These are phyloP conservation scores for Gortyna flavago DNA, from an alignment of 2,888 invertebrate genomes.

Conservation along the genomic window DNA sequence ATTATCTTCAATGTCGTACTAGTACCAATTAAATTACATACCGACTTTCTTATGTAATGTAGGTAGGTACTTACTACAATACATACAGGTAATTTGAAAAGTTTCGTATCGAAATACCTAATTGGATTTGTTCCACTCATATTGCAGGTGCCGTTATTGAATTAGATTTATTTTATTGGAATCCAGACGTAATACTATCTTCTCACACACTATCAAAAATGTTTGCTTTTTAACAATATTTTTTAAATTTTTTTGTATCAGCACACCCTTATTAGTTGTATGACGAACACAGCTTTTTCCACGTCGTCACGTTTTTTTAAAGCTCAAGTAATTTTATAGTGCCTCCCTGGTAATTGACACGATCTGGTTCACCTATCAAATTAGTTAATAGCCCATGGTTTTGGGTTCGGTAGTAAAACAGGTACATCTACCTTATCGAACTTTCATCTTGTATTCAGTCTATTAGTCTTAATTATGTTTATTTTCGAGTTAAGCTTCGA, in stretches of 20 bases:
- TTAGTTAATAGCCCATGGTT: constrained; percentile 64
- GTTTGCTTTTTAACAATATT: neutral
- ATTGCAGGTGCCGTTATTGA: neutral
- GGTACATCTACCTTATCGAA: constrained; percentile 54
- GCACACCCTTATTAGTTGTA: constrained; percentile 18
- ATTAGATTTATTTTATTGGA: neutral
- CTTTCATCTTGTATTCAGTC: constrained; percentile 54
- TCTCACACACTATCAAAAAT: neutral
- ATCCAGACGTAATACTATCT: neutral
- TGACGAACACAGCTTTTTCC: neutral
- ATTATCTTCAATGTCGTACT: constrained; percentile 15
- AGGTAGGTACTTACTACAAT: neutral
- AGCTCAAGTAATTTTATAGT: constrained; percentile 56
- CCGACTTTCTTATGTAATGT: neutral
- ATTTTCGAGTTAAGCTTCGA: constrained; percentile 50
- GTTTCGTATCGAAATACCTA: neutral
- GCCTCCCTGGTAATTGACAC: constrained; percentile 59
- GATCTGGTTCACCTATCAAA: constrained; percentile 61
- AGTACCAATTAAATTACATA: constrained; percentile 1
- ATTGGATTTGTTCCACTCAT: neutral
- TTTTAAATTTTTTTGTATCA: neutral
- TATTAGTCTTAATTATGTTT: constrained; percentile 61
- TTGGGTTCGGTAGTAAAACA: constrained; percentile 47
- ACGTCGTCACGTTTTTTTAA: constrained; percentile 41
- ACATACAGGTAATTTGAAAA: neutral